Conservation (phyloP, 2,797 vertebrate genomes). For the Pyrocephalus nanus region DNA sequence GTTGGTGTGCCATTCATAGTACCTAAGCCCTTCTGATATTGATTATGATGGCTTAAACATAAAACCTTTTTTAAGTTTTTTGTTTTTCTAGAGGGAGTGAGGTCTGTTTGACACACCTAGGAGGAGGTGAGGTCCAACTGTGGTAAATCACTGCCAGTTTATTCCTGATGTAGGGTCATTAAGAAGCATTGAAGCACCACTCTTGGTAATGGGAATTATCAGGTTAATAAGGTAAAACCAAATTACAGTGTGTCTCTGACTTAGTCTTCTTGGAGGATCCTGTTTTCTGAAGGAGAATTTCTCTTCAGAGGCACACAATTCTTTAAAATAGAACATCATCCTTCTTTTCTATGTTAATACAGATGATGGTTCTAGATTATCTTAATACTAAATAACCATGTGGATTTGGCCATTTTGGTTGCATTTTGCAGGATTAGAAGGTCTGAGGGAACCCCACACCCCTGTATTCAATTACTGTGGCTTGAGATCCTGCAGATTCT, state of each 20-base stretch:
- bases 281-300: background rate
- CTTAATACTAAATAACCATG: accelerated
- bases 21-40: background rate
- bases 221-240: background rate
- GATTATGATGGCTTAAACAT: background rate
- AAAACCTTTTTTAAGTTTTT: background rate
- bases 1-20: background rate
- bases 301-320: accelerated
- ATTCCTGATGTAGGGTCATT: background rate
- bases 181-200: background rate
- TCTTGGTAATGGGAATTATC: background rate
- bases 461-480: background rate
- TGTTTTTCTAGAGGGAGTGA: background rate
- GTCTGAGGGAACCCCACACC: background rate
- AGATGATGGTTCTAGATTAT: background rate
- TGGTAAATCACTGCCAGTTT: background rate
- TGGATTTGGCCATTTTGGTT: background rate
- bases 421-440: background rate
- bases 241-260: accelerated
- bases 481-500: background rate
- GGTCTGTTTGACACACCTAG: background rate
- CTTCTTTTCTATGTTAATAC: background rate
- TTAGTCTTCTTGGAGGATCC: background rate
- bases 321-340: accelerated
- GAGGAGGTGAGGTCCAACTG: background rate